phyloP scores from a whole-genome alignment of 2,888 invertebrate species.

The Cryptophagus acutangulus region DNA sequence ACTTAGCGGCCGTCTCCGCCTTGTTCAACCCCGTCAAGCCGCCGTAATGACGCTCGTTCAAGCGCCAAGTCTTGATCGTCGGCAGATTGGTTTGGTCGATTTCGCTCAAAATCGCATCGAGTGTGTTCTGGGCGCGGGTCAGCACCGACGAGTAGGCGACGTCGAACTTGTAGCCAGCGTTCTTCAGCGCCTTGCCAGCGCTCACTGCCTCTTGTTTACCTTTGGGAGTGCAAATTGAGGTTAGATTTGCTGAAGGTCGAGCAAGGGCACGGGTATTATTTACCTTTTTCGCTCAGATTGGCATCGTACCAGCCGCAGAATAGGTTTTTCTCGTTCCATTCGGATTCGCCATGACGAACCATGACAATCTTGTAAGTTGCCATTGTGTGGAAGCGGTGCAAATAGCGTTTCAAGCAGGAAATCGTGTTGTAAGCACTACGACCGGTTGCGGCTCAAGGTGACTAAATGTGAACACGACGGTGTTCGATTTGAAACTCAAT shows the following conservation, averaged over 20 bases:
- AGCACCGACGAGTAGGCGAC: conserved; percentile 61
- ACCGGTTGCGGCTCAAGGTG: no score
- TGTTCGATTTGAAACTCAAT: no score
- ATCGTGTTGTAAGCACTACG: no score
- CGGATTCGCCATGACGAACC: conserved; percentile 63
- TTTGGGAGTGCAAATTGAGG: conserved; percentile 30
- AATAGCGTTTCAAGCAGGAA: no score
- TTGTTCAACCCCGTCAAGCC: conserved; percentile 64
- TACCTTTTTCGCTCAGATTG: conserved; percentile 56
- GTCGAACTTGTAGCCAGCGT: conserved; percentile 56
- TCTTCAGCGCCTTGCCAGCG: conserved; percentile 59
- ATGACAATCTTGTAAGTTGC: conserved; percentile 55
- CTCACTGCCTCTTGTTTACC: conserved; percentile 56
- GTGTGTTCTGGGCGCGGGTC: conserved; percentile 58
- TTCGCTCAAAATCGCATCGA: conserved; percentile 55
- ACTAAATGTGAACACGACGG: no score
- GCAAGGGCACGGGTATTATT: conserved; percentile 28
- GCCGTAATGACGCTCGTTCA: conserved; percentile 64
- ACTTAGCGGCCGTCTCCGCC: conserved; percentile 62
- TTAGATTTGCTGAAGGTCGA: conserved; percentile 18
- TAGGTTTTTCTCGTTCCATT: conserved; percentile 59
- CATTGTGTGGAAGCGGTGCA: no score
- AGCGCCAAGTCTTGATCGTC: conserved; percentile 56
- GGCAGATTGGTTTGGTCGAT: conserved; percentile 55
- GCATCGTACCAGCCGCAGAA: conserved; percentile 64